Percentiles rank a stretch among this genome's conserved stretches.
These are phyloP conservation scores for Cotesia vestalis DNA, from an alignment of 1,140 invertebrate genomes.

Conservation along the genomic window DNA sequence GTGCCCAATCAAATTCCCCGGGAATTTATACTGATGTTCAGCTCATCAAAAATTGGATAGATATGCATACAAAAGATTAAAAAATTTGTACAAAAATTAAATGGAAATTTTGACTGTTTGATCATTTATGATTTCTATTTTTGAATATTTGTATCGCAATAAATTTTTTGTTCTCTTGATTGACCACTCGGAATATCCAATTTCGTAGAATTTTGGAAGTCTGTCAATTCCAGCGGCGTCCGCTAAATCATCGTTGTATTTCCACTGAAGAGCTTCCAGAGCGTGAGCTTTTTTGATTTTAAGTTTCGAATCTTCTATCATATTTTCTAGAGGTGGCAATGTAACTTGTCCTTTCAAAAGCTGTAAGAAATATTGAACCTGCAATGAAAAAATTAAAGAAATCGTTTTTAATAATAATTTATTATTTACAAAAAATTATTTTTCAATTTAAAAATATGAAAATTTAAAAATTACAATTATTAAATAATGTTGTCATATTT, in stretches of 20 bases:
- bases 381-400: no score
- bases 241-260: slow-evolving; percentile 54
- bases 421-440: no score
- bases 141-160: slow-evolving; percentile 49
- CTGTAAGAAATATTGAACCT: slow-evolving; percentile 70
- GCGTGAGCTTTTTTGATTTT: slow-evolving; percentile 50
- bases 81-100: background rate
- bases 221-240: slow-evolving; percentile 44
- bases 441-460: no score
- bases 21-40: slow-evolving; percentile 71
- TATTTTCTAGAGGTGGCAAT: slow-evolving; percentile 62
- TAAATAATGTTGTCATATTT: no score
- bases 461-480: no score
- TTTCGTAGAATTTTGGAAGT: slow-evolving; percentile 51
- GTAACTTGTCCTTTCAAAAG: slow-evolving; percentile 62
- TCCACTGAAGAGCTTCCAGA: slow-evolving; percentile 51
- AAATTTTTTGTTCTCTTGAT: slow-evolving; percentile 39
- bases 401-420: no score
- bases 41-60: slow-evolving; percentile 57
- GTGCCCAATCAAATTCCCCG: slow-evolving; percentile 67
- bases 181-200: slow-evolving; percentile 46
- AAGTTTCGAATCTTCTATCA: slow-evolving; percentile 49
- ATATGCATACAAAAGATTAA: background rate
- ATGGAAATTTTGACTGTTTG: slow-evolving; percentile 13
- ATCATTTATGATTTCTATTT: slow-evolving; percentile 21